Conservation (phyloP, 2,888 invertebrate genomes). For the Macaria liturata region DNA sequence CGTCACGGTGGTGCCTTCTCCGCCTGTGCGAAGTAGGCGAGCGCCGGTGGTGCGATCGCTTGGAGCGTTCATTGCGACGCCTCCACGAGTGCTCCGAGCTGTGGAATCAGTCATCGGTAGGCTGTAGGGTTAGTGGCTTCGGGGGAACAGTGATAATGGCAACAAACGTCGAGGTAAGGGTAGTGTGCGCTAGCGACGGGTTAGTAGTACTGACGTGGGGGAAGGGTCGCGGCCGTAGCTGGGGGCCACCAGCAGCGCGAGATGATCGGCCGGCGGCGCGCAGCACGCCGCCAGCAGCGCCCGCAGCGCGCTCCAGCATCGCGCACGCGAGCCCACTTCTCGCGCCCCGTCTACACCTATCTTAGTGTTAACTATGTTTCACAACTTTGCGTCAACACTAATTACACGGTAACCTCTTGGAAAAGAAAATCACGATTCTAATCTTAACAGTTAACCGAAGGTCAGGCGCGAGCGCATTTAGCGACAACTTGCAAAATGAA, state of each 20-base stretch:
- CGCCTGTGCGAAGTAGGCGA: conserved; percentile 90
- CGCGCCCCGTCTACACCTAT: conserved; percentile 41
- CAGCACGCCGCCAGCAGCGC: conserved; percentile 71
- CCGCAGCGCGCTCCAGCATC: conserved; percentile 61
- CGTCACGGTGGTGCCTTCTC: conserved; percentile 84
- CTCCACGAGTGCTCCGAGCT: conserved; percentile 90
- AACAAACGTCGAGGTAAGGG: conserved; percentile 66
- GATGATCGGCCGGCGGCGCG: conserved; percentile 65
- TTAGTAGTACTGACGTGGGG: conserved; percentile 65
- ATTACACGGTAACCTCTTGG: conserved; percentile 1
- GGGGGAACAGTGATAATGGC: conserved; percentile 46
- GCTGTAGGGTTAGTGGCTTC: conserved; percentile 78
- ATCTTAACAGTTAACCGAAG: conserved; percentile 25
- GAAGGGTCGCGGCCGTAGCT: conserved; percentile 61
- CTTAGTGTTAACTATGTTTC: conserved; percentile 9
- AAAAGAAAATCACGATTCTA: conserved; percentile 18
- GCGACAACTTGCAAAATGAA: not conserved
- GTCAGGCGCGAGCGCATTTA: conserved; percentile 10
- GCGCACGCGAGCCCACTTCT: conserved; percentile 57
- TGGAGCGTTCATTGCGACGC: conserved; percentile 92
- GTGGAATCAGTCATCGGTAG: conserved; percentile 85
- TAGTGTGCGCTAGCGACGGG: conserved; percentile 48
- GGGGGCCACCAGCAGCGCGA: conserved; percentile 64
- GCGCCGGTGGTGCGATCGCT: conserved; percentile 92
- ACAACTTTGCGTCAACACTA: conserved; percentile 5